These are phyloP conservation scores for Cacatua alba DNA, from an alignment of 2,113 vertebrate genomes.

Conservation along the genomic window DNA sequence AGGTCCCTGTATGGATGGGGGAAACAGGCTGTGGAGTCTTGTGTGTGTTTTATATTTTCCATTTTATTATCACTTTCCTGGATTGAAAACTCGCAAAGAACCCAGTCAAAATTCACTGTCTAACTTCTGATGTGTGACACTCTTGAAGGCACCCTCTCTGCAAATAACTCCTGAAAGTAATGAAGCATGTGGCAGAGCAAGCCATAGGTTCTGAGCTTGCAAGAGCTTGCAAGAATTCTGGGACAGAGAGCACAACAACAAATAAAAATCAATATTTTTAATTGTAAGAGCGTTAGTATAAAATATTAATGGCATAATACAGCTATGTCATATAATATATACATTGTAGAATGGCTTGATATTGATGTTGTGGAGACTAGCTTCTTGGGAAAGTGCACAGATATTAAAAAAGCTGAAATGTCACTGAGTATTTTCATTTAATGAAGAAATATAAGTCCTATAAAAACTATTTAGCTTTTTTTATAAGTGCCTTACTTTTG, in stretches of 20 bases:
- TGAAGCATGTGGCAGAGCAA: not conserved
- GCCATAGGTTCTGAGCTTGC: not conserved
- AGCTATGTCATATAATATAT: not conserved
- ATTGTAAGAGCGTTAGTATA: not conserved
- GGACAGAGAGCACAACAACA: not conserved
- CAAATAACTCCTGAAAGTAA: not conserved
- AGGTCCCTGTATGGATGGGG: accelerated
- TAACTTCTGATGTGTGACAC: not conserved
- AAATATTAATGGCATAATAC: not conserved
- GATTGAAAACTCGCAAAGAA: not conserved
- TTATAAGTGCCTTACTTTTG: not conserved
- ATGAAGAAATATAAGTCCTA: not conserved
- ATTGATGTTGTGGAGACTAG: not conserved
- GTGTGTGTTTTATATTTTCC: not conserved
- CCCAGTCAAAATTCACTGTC: not conserved
- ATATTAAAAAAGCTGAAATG: conserved; percentile 2
- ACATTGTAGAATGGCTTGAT: not conserved
- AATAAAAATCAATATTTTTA: not conserved
- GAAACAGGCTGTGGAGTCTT: not conserved
- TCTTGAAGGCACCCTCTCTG: not conserved
- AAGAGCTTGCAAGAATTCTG: not conserved
- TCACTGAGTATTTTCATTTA: conserved; percentile 4
- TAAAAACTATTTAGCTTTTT: not conserved
- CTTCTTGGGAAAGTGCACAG: not conserved
- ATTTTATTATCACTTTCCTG: not conserved